Conservation (phyloP, 2,888 invertebrate species). For the Azorinus chamasolen region DNA sequence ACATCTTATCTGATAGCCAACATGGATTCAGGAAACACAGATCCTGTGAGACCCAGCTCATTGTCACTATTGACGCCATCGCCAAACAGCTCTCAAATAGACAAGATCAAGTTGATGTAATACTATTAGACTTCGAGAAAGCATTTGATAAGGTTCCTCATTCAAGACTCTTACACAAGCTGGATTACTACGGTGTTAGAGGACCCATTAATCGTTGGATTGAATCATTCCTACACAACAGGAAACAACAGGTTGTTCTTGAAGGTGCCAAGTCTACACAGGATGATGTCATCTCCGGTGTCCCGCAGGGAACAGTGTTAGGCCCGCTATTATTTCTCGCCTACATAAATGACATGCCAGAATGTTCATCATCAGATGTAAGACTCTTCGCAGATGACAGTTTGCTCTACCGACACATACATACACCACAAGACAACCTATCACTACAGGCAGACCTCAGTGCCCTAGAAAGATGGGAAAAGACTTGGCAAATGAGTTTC, state of each 20-base stretch:
- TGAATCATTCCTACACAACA: neutral
- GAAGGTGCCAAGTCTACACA: conserved; percentile 1
- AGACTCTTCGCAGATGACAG: too few relatives aligned
- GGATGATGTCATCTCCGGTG: conserved; percentile 1
- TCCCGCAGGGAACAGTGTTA: conserved; percentile 9
- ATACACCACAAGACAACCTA: too few relatives aligned
- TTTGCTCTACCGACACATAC: too few relatives aligned
- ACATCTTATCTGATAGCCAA: conserved; percentile 27
- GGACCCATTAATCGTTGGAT: conserved; percentile 7
- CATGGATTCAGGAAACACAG: conserved; percentile 11
- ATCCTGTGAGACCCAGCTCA: conserved; percentile 14
- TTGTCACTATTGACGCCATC: conserved; percentile 10
- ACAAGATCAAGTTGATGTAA: conserved; percentile 1
- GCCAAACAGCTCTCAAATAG: conserved; percentile 7
- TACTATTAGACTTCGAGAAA: conserved; percentile 7
- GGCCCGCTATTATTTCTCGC: conserved; percentile 6
- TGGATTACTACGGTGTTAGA: conserved; percentile 2
- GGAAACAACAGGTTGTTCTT: too few relatives aligned
- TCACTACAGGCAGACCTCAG: too few relatives aligned
- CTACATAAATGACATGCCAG: neutral
- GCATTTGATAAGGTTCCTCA: conserved; percentile 8
- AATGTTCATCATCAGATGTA: too few relatives aligned
- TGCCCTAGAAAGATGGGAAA: too few relatives aligned
- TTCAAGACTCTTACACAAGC: neutral
- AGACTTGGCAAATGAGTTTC: too few relatives aligned